Evolutionary conservation across 2,113 vertebrate genomes (phyloP).

Genomic region (Pseudonaja textilis): DNA sequence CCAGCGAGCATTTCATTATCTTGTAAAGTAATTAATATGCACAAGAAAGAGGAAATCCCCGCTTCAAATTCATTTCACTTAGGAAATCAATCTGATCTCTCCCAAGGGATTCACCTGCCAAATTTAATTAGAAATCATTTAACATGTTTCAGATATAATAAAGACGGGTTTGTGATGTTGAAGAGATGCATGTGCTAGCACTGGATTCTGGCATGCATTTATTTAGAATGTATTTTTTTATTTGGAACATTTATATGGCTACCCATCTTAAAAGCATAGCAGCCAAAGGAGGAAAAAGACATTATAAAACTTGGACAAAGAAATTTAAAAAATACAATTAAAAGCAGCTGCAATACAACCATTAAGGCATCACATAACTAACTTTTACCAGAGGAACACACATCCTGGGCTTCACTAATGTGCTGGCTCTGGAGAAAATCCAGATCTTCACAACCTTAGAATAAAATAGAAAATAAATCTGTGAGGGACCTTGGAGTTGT

Average conservation of each 20-base stretch:
- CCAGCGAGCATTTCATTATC: slow-evolving; percentile 63
- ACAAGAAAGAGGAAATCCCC: slow-evolving; percentile 47
- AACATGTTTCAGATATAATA: not conserved
- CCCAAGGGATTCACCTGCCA: slow-evolving; percentile 61
- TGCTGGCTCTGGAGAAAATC: not conserved
- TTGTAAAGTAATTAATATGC: slow-evolving; percentile 57
- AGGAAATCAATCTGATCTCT: slow-evolving; percentile 66
- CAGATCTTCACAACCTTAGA: not conserved
- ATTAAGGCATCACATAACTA: not conserved
- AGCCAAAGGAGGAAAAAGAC: not conserved
- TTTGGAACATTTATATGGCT: not conserved
- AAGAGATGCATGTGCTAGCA: not conserved
- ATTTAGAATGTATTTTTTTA: not conserved
- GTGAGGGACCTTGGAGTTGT: not conserved
- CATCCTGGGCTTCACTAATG: not conserved
- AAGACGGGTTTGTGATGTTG: not conserved
- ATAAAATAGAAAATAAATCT: not conserved
- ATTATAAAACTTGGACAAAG: not conserved
- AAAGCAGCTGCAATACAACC: not conserved
- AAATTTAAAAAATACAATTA: not conserved
- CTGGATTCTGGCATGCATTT: not conserved
- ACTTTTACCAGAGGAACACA: not conserved
- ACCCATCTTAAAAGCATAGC: not conserved
- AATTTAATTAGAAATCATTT: slow-evolving; percentile 61
- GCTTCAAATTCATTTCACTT: slow-evolving; percentile 61